Percentiles rank a stretch among this genome's conserved stretches.
phyloP scores from a whole-genome alignment of 1,140 invertebrate genomes.

The Zaprionus davidi region DNA sequence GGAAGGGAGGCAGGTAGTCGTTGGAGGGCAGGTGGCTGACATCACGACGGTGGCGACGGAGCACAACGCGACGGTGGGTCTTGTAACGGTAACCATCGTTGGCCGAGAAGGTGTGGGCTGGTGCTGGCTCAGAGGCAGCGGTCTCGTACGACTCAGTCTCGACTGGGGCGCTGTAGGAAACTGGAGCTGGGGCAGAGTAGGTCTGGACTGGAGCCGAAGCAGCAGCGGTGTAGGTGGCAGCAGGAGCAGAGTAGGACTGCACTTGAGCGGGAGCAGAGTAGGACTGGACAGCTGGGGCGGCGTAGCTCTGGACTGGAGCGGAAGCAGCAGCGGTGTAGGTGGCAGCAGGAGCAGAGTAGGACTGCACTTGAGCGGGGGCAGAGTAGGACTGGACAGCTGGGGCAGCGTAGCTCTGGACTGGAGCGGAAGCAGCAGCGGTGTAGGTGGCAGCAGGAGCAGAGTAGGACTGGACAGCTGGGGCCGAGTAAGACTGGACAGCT shows the following conservation, averaged over 20 bases:
- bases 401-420: constrained; percentile 47
- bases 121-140: constrained; percentile 64
- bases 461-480: constrained; percentile 57
- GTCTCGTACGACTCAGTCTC: constrained; percentile 54
- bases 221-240: constrained; percentile 1
- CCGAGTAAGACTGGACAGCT: constrained; percentile 45
- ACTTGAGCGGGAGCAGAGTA: constrained; percentile 33
- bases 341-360: constrained; percentile 50
- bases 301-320: constrained; percentile 43
- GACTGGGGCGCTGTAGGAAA: constrained; percentile 46
- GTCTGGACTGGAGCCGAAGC: constrained; percentile 43
- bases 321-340: constrained; percentile 11
- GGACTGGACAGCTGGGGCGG: constrained; percentile 53
- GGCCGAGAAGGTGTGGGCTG: constrained; percentile 69
- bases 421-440: constrained; percentile 25
- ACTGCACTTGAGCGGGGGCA: constrained; percentile 30
- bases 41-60: constrained; percentile 73
- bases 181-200: constrained; percentile 47
- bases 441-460: constrained; percentile 42
- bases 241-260: constrained; percentile 50
- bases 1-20: constrained; percentile 72
- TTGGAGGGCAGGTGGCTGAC: constrained; percentile 70
- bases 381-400: constrained; percentile 55
- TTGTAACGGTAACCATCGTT: constrained; percentile 78
- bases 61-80: constrained; percentile 64